A percentile compares a stretch with the other conserved stretches of the same genome.
Conservation (phyloP, 2,797 vertebrate species). For the Neopelma chrysocephalum region DNA sequence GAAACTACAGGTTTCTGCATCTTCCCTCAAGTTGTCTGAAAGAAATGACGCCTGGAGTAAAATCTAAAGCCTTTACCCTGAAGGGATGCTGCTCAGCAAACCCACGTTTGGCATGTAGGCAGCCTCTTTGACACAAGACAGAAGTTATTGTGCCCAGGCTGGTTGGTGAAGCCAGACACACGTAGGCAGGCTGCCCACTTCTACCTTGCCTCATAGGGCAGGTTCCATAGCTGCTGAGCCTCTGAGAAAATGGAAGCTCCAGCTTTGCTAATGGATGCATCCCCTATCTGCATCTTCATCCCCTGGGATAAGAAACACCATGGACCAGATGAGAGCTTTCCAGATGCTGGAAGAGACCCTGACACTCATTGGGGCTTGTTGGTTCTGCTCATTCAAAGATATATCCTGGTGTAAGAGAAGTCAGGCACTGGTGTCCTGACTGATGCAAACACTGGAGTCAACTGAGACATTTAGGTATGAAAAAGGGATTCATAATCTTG, state of each 20-base stretch:
- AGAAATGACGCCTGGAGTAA: not conserved
- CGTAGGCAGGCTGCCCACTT: not conserved
- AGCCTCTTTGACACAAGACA: not conserved
- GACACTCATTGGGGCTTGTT: not conserved
- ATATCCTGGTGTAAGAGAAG: not conserved
- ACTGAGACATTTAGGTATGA: not conserved
- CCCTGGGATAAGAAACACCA: not conserved
- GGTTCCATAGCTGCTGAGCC: not conserved
- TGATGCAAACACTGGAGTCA: not conserved
- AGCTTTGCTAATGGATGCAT: not conserved
- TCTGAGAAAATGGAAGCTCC: not conserved
- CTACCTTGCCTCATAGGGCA: not conserved
- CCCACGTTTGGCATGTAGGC: not conserved
- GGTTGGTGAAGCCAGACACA: not conserved
- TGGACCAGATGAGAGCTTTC: not conserved
- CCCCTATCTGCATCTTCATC: not conserved
- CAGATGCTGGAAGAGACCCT: not conserved
- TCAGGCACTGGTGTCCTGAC: not conserved
- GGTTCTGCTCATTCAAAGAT: not conserved
- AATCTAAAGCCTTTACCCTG: not conserved
- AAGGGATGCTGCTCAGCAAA: not conserved
- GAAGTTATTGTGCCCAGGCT: not conserved
- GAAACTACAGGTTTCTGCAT: not conserved
- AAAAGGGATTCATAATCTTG: not conserved
- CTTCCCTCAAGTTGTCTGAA: not conserved